A percentile compares a stretch with the other conserved stretches of the same genome.
Conservation (phyloP, 1,140 invertebrate species). For the Drosophila kepulauana region DNA sequence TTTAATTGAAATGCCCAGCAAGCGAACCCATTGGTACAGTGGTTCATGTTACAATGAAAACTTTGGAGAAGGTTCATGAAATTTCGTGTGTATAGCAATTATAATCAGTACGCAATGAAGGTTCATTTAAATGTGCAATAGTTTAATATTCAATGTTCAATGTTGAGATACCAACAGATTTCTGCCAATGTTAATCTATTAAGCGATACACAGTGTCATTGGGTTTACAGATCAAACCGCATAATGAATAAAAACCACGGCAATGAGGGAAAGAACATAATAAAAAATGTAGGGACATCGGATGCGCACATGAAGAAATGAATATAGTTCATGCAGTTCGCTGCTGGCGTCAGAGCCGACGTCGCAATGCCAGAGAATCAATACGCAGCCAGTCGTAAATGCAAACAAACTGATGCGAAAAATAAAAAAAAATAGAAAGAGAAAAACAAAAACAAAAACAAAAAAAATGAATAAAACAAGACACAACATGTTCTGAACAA, state of each 20-base stretch:
- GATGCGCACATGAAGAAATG: constrained; percentile 28
- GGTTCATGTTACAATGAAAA: neutral
- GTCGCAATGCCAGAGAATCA: constrained; percentile 61
- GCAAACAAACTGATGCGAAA: constrained; percentile 47
- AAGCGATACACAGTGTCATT: neutral
- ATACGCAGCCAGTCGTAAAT: constrained; percentile 55
- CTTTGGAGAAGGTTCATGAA: neutral
- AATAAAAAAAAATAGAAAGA: constrained; percentile 14
- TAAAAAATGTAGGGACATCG: constrained; percentile 50
- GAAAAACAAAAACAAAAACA: constrained; percentile 49
- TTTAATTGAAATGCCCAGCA: constrained; percentile 56
- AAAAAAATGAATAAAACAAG: constrained; percentile 36
- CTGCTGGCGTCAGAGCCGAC: neutral
- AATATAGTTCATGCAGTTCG: constrained; percentile 30
- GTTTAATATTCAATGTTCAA: constrained; percentile 5
- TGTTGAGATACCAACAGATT: neutral
- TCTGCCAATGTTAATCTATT: neutral
- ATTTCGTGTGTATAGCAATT: neutral
- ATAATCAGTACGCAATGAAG: neutral
- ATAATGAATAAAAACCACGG: constrained; percentile 1
- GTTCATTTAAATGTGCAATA: neutral
- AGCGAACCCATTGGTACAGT: constrained; percentile 9
- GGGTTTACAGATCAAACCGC: constrained; percentile 38
- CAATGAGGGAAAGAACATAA: constrained; percentile 25
- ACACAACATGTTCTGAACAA: constrained; percentile 28